These are phyloP conservation scores for Idaea aversata DNA, from an alignment of 2,888 invertebrate species.

Conservation along the genomic window DNA sequence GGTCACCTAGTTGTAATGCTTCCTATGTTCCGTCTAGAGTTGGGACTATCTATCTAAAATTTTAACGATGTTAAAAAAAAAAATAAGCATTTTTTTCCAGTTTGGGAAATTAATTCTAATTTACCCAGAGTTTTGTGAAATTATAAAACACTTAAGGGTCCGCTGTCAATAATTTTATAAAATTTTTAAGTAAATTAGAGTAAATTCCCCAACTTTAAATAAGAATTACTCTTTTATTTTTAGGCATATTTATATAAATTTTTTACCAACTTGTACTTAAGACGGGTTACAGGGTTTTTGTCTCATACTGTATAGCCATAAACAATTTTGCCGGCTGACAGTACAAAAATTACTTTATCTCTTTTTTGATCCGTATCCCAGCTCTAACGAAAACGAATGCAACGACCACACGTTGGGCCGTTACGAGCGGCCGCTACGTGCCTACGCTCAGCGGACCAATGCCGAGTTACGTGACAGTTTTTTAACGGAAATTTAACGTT, in stretches of 20 bases:
- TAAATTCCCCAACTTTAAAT: no score
- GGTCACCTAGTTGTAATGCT: neutral
- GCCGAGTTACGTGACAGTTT: conserved; percentile 22
- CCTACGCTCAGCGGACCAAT: conserved; percentile 23
- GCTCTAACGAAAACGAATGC: conserved; percentile 25
- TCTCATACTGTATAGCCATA: neutral
- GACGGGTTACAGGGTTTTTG: no score
- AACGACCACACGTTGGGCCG: conserved; percentile 31
- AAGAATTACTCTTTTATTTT: no score
- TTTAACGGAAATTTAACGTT: conserved; percentile 24
- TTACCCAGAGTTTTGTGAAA: no score
- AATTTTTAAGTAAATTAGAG: no score
- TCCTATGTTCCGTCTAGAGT: neutral
- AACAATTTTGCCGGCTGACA: neutral
- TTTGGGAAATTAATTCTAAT: no score
- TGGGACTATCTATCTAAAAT: neutral
- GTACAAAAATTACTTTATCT: neutral
- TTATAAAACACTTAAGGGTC: no score
- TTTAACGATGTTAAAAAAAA: no score
- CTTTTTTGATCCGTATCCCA: conserved; percentile 10
- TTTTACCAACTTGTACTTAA: no score
- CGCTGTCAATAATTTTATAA: no score
- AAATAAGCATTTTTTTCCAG: no score
- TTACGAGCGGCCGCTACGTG: conserved; percentile 33
- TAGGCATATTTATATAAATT: no score